phyloP scores from a whole-genome alignment of 2,888 invertebrate species.

The Netelia virgata region DNA sequence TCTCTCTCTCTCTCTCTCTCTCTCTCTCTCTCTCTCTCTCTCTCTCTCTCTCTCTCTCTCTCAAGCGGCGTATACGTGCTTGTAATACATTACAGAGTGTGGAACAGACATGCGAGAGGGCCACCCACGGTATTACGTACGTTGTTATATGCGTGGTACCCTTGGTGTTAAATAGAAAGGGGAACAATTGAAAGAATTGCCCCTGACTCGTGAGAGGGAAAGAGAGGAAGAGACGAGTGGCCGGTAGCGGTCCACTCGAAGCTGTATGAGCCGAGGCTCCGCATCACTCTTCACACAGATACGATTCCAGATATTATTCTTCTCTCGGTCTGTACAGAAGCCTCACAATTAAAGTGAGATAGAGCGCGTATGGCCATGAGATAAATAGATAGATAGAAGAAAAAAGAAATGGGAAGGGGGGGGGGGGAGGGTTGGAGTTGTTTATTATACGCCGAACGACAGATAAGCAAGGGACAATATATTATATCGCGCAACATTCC shows the following conservation, averaged over 20 bases:
- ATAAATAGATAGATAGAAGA: slow-evolving; percentile 48
- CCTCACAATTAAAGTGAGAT: slow-evolving; percentile 55
- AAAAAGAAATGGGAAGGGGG: no score
- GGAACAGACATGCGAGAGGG: slow-evolving; percentile 61
- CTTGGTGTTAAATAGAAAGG: slow-evolving; percentile 64
- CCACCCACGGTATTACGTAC: slow-evolving; percentile 62
- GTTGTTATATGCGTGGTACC: slow-evolving; percentile 41
- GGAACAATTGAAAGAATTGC: slow-evolving; percentile 67
- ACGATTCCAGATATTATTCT: slow-evolving; percentile 62
- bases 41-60: slow-evolving; percentile 1
- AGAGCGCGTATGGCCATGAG: slow-evolving; percentile 54
- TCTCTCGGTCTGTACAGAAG: slow-evolving; percentile 5
- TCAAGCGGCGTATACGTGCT: slow-evolving; percentile 38
- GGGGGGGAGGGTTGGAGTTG: not conserved
- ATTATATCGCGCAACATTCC: slow-evolving; percentile 14
- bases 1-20: slow-evolving; percentile 7
- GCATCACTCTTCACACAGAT: slow-evolving; percentile 46
- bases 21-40: not conserved
- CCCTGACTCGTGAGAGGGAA: slow-evolving; percentile 46
- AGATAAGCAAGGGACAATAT: slow-evolving; percentile 26
- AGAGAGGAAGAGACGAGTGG: slow-evolving; percentile 18
- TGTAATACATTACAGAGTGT: slow-evolving; percentile 50
- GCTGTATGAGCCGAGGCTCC: slow-evolving; percentile 14
- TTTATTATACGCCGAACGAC: slow-evolving; percentile 46
- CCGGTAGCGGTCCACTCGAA: slow-evolving; percentile 39